These are phyloP conservation scores for Corythaeola cristata DNA, from an alignment of 2,113 vertebrate species.

Conservation along the genomic window DNA sequence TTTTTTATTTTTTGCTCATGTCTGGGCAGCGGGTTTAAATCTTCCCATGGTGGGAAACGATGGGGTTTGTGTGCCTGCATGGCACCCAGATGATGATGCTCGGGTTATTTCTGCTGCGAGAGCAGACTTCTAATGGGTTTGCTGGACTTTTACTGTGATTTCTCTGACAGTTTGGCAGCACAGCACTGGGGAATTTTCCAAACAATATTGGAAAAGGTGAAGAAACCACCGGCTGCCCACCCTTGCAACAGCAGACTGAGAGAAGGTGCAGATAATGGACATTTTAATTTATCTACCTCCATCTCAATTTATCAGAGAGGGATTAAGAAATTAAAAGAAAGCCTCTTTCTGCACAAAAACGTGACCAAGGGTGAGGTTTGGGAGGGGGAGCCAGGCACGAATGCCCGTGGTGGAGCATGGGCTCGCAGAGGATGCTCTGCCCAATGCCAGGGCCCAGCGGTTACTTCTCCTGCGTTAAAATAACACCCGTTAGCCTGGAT, in stretches of 20 bases:
- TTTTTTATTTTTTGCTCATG: background rate
- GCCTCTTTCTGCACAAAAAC: background rate
- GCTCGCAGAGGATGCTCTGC: background rate
- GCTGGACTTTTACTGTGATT: background rate
- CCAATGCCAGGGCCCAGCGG: accelerated
- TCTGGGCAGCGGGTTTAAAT: background rate
- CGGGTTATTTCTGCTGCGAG: background rate
- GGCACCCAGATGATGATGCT: background rate
- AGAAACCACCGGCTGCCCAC: background rate
- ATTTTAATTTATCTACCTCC: background rate
- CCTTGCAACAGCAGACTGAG: background rate
- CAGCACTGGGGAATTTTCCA: background rate
- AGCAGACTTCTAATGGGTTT: background rate
- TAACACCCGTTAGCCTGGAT: background rate
- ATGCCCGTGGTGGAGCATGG: accelerated
- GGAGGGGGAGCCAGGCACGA: background rate
- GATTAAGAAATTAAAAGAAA: background rate
- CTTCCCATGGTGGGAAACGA: accelerated
- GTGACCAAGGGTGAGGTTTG: background rate
- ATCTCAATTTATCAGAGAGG: background rate
- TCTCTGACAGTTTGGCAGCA: background rate
- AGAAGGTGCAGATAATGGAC: background rate
- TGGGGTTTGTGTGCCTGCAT: background rate
- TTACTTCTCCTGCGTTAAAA: background rate
- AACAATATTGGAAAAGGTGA: background rate